Base-by-base conservation (phyloP, 1,140 invertebrate genomes). In the Nephila pilipes region DNA sequence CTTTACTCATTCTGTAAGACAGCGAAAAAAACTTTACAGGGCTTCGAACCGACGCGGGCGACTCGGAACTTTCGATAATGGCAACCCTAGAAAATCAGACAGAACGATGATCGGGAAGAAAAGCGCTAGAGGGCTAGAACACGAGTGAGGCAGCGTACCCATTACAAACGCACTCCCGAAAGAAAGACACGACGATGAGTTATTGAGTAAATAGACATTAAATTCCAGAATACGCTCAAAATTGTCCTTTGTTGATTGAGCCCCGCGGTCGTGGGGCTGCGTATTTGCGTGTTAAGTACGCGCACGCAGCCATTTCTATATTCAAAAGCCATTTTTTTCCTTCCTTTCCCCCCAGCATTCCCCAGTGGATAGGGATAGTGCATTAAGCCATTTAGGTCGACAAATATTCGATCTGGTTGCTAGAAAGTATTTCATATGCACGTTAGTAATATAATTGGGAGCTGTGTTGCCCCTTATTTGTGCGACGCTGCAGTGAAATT, bases 141-240 rank as follows among this genome's bases (percentile, higher is more conserved):
- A 88, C 57, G 46, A 65, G 32, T 18, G n/a, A 46, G 46, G 46
- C 16, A 65, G 32, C 63, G 14, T 75, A 29, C 81, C 81, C 60
- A 85, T 85, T 93, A 87, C 60, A 36, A 4, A 32, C 18, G 16
- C 81, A 2, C 20, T 57, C 14, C 60, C 22, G 69, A 93, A 93
- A 87, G 85, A 93, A 93, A 79, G 63, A 75, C 81, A 58, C 46
- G 46, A 25, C 83, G 91, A 92, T 92, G 90, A 93, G 85, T 93
- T 93, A 93, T 87, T 93, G 91, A 93, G 85, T 79, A 87, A 93
- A 93, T 93, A 93, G 91, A 93, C 91, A 93, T 93, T 93, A 93
- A 93, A 93, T 93, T 93, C 91, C 91, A 65, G 69, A 93, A 93
- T 93, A 87, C 91, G 91, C 91, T 93, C 63, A 80, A 87, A 93